Base-by-base conservation (phyloP, 1,140 invertebrate species). In the Sycobia sp. region DNA sequence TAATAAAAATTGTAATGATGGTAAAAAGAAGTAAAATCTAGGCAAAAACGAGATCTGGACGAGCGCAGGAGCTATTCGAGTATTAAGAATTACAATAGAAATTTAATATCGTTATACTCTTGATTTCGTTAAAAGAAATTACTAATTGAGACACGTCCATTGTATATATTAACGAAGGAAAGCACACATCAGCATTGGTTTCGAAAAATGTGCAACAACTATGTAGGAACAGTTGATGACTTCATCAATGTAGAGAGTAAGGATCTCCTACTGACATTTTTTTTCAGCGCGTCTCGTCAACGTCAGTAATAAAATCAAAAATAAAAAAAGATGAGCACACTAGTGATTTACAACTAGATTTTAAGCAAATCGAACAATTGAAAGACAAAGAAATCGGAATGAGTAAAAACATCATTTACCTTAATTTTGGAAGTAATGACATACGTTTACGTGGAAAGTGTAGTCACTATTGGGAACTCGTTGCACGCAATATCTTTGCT, bases 51-150 rank as follows among this genome's bases (percentile, higher is more conserved):
- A 43, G 46, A 63, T 63, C 16, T 57, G 44, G 61, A 63, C 54
- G 61, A 63, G 53, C 41, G 57, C 53, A 50, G 61, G 51, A 56
- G 49, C 54, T 43, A 63, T 63, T 63, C 46, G 61, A 63, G 46
- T 39, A 50, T 46, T 57, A 51, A 47, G 39, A 62, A 62, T 41
- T 62, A 25, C 51, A 63, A 63, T 41, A 61, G 59, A 63, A 57
- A 63, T 63, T 56, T 63, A 63, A 63, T 46, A 63, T 63, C 57
- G 56, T 63, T 63, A 63, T 63, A 63, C 54, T 63, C 53, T 63
- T 63, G 54, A 63, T 63, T 63, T 63, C 57, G 53, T 63, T 38
- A 20, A 63, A 50, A 56, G 27, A 54, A 44, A 29, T 58, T 3
- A 39, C 9, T 7, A 39, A 39, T 13, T 13, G 11, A 54, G 14